phyloP scores from a whole-genome alignment of 2,888 invertebrate genomes.

The Coleophora deauratella region DNA sequence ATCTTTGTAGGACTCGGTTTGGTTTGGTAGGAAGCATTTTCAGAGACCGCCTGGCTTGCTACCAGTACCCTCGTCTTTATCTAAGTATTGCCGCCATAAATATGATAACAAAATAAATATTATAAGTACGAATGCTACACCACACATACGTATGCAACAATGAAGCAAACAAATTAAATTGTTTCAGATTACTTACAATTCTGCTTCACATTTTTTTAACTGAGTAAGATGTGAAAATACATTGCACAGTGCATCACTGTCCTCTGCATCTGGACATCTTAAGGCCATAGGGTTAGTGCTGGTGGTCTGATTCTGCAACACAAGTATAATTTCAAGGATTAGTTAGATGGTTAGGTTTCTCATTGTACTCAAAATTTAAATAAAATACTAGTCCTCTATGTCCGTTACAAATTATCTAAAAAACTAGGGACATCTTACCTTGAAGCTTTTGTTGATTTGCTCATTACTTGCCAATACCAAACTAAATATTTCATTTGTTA shows the following conservation, averaged over 20 bases:
- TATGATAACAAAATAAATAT: too few species aligned
- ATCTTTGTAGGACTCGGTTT: too few species aligned
- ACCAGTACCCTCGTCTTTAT: too few species aligned
- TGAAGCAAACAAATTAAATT: neutral
- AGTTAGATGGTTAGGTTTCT: neutral
- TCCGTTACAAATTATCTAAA: neutral
- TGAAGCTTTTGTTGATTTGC: constrained; percentile 35
- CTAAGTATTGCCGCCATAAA: too few species aligned
- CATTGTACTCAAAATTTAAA: neutral
- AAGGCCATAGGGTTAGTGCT: constrained; percentile 38
- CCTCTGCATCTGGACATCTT: constrained; percentile 37
- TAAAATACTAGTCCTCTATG: neutral
- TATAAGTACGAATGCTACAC: too few species aligned
- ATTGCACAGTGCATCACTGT: constrained; percentile 35
- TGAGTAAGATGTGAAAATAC: constrained; percentile 43
- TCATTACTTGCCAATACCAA: constrained; percentile 31
- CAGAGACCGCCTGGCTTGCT: too few species aligned
- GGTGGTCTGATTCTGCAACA: constrained; percentile 38
- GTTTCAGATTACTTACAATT: constrained; percentile 35
- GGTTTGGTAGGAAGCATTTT: too few species aligned
- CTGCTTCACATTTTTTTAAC: constrained; percentile 40
- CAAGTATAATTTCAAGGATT: neutral
- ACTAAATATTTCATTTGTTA: constrained; percentile 40
- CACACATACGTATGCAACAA: too few species aligned
- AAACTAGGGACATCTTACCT: constrained; percentile 28